A percentile compares a stretch with the other conserved stretches of the same genome.
phyloP scores from a whole-genome alignment of 2,888 invertebrate species.

The Oxystoma pomonae region DNA sequence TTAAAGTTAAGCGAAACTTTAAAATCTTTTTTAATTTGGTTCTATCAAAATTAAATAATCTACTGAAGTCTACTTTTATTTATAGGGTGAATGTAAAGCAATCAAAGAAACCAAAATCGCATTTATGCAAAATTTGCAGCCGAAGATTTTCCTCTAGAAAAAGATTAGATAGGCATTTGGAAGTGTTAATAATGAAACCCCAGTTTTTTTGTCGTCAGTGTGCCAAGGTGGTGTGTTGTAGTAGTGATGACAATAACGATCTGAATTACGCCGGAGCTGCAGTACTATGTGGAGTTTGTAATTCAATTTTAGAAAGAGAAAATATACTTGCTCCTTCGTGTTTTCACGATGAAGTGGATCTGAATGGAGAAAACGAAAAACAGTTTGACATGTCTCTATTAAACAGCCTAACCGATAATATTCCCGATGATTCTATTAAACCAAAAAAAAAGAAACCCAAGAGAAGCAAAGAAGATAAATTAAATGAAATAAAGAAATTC shows the following conservation, averaged over 20 bases:
- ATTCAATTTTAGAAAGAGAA: not conserved
- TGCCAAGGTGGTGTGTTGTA: not conserved
- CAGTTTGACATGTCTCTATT: not conserved
- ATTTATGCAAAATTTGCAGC: conserved; percentile 6
- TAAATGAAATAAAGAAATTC: not conserved
- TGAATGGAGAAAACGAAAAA: not conserved
- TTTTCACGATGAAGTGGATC: not conserved
- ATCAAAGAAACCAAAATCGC: conserved; percentile 3
- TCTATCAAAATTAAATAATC: too few relatives aligned
- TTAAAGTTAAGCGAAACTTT: too few relatives aligned
- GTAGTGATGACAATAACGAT: not conserved
- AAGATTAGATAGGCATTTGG: conserved; percentile 8
- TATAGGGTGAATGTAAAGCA: not conserved
- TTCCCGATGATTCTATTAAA: not conserved
- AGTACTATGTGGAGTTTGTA: not conserved
- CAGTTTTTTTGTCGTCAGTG: not conserved
- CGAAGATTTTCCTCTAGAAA: conserved; percentile 4
- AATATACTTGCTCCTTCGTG: not conserved
- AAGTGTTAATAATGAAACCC: conserved; percentile 37
- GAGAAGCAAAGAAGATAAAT: not conserved
- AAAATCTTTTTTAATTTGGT: too few relatives aligned
- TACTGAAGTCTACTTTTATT: not conserved
- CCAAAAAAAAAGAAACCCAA: not conserved
- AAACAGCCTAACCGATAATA: not conserved
- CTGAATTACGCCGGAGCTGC: not conserved